phyloP scores from a whole-genome alignment of 2,113 vertebrate genomes.

The Peromyscus maniculatus region DNA sequence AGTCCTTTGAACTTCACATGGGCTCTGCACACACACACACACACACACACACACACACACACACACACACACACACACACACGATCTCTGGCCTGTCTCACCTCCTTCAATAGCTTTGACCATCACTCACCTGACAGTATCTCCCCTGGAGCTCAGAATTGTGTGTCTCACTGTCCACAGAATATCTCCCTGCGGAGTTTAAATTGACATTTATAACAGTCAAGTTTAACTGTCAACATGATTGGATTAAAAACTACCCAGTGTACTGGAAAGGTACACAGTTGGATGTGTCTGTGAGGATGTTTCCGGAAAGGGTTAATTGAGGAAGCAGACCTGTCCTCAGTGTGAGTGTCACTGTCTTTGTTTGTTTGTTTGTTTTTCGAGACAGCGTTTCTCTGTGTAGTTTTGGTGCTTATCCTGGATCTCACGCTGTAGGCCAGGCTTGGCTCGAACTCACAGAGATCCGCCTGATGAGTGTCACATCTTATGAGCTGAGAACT shows the following conservation, averaged over 20 bases:
- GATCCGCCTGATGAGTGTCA: no score
- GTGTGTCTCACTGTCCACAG: neutral
- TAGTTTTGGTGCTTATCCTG: no score
- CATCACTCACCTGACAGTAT: neutral
- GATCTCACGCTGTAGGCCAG: no score
- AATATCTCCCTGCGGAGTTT: neutral
- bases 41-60: no score
- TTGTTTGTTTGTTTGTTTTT: no score
- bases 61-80: no score
- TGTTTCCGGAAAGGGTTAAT: neutral
- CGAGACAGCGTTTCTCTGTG: no score
- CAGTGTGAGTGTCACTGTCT: no score
- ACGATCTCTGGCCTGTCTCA: neutral
- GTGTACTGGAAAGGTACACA: neutral
- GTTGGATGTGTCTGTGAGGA: neutral
- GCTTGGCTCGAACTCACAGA: no score
- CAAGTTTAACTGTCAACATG: neutral
- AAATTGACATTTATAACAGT: neutral
- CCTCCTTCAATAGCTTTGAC: neutral
- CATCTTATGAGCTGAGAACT: neutral
- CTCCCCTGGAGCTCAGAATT: neutral
- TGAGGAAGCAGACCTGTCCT: neutral
- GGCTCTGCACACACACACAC: neutral
- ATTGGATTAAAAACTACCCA: neutral
- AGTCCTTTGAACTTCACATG: neutral